Conservation (phyloP, 2,888 invertebrate genomes). For the Oscheius sp. region DNA sequence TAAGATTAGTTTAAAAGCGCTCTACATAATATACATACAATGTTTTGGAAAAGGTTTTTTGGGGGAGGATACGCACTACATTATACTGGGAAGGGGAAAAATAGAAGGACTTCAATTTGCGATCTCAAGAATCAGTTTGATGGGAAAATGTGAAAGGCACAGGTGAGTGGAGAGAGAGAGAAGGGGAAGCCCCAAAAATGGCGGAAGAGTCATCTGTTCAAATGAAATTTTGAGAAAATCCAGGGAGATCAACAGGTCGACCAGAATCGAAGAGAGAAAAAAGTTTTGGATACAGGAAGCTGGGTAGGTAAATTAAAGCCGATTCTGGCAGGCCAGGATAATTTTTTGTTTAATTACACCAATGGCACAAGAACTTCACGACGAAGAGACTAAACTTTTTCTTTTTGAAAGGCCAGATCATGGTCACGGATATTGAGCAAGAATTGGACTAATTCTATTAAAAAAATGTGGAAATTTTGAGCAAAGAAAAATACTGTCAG, state of each 20-base stretch:
- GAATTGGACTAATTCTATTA: background rate
- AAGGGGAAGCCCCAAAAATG: background rate
- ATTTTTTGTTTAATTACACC: conserved; percentile 5
- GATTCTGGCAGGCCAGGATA: background rate
- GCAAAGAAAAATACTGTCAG: too few relatives aligned
- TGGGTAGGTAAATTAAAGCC: background rate
- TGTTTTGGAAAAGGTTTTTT: background rate
- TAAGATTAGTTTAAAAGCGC: conserved; percentile 3
- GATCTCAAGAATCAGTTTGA: background rate
- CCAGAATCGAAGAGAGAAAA: background rate
- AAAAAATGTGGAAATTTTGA: background rate
- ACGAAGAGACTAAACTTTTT: background rate
- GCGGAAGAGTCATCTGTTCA: background rate
- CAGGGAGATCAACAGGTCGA: background rate
- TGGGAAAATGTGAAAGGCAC: conserved; percentile 17
- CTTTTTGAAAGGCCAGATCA: conserved; percentile 20
- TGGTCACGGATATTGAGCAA: conserved; percentile 24
- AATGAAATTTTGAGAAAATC: background rate
- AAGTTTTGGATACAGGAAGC: background rate
- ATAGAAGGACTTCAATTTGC: background rate
- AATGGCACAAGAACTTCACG: conserved; percentile 11
- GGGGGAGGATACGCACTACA: background rate
- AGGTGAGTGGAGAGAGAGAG: background rate
- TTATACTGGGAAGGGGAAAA: too few relatives aligned
- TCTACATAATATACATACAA: conserved; percentile 32